phyloP scores from a whole-genome alignment of 2,113 vertebrate species.

The Nestor notabilis region DNA sequence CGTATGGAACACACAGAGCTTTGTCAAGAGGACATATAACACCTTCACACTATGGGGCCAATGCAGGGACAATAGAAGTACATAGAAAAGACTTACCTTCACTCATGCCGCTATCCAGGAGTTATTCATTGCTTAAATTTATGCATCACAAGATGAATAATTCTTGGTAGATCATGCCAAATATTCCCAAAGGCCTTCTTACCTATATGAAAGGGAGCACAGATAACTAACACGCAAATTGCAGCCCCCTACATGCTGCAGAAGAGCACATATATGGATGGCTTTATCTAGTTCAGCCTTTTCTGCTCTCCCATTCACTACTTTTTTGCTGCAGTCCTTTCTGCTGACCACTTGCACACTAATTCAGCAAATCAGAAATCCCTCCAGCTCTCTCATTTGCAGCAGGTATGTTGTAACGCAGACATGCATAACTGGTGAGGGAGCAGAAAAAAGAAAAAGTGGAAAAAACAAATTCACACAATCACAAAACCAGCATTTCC shows the following conservation, averaged over 20 bases:
- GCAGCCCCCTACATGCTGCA: background rate
- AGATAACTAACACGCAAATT: background rate
- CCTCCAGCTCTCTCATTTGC: background rate
- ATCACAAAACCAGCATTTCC: background rate
- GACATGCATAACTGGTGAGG: background rate
- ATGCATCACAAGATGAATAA: background rate
- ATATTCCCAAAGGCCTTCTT: background rate
- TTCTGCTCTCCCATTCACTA: background rate
- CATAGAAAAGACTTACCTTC: background rate
- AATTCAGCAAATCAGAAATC: background rate
- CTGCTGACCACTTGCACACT: background rate
- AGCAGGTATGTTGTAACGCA: background rate
- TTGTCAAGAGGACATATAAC: background rate
- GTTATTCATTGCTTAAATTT: background rate
- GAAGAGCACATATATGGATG: background rate
- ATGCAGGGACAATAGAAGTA: background rate
- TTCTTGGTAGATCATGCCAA: background rate
- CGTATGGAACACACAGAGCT: background rate
- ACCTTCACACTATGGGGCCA: background rate
- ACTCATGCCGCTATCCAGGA: background rate
- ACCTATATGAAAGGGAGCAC: background rate
- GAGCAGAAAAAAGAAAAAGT: background rate
- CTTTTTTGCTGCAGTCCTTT: background rate
- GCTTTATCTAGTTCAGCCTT: background rate
- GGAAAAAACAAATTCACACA: background rate